Base-by-base conservation (phyloP, 2,113 vertebrate species). In the Ophiodon elongatus region DNA sequence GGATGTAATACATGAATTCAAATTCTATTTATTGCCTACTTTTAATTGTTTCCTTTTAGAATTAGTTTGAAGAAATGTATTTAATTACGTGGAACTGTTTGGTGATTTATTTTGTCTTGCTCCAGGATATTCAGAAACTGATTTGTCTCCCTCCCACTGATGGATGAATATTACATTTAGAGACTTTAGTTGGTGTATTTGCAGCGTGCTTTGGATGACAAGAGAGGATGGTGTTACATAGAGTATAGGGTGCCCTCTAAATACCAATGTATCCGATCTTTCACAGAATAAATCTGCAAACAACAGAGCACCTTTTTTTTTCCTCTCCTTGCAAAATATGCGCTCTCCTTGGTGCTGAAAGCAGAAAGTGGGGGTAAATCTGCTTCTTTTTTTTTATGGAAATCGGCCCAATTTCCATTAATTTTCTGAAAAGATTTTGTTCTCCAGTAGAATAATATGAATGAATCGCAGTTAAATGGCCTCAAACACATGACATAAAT, bases 341-440 rank as follows among this genome's bases (percentile, higher is more conserved):
- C 74, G 84, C 90, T 92, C n/a, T 94, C 91, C 88, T 50, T 43
- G 92, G 93, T 94, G 69, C 92, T 92, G 91, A 94, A 92, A 82
- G 39, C 2, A 35, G 8, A 29, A 72, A 39, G 13, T 82, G 8
- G 52, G 66, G 77, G n/a, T 29, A 56, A 76, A 76, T 27, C 33
- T 59, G 31, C 21, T 8, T 64, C 19, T 17, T 65, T 62, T 73
- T 15, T 11, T 60, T 15, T 76, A 73, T 71, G 35, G 35, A 47
- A 19, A 23, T 35, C 7, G 54, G 6, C n/a, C 1, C 1, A 4
- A 27, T 1, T 15, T n/a, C 1, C 6, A 2, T 35, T 23, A 45
- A 62, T 35, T 8, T n/a, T 11, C 31, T 9, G 4, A 0, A 1
- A 35, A 45, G 50, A 57, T 13, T 2, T 17, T 4, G 1, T n/a